Evolutionary conservation across 2,888 invertebrate species (phyloP), one percentile per base, ranked within the genome.

Genomic region (Andrena fulva): DNA sequence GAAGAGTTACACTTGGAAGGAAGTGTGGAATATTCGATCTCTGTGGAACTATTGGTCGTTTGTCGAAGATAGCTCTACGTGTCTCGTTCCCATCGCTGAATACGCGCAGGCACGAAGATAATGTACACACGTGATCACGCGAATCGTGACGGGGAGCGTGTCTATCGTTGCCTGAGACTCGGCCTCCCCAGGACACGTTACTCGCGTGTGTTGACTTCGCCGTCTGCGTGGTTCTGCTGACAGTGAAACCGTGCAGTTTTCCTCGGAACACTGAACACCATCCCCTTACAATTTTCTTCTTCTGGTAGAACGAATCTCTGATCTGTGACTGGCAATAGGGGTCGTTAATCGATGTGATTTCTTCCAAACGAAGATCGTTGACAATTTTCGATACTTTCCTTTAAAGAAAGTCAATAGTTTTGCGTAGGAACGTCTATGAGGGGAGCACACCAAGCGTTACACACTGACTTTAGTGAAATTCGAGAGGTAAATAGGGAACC

Each of bases 111-210:
- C 67, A 67, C 67, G 33, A 62, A 31, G 76, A 68, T 68, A 68
- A 54, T 7, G 35, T 50, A 29, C 67, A 73, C 70, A 77, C 76
- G 72, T 50, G 82, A 81, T 85, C 86, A 81, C 82, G 86, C 82
- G 83, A 85, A 85, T 82, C 71, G 72, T 69, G 74, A 64, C 66
- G 71, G 63, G 63, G 56, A 82, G 69, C 62, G 77, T 82, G 82
- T 75, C 78, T 72, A 54, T 82, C 74, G 70, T 66, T 85, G 70
- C 73, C 76, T 85, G 31, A 20, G 67, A 10, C 72, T 54, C 59
- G 64, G 64, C 59, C 48, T 76, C 59, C 33, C 27, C 35, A 27
- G 59, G 33, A 76, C 74, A 72, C 63, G 79, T 81, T 77, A 62
- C n/a, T 68, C 66, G 60, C 48, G 67, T 59, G 77, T 60, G 27